Base-by-base conservation (phyloP, 1,140 invertebrate species). In the Dendrolimus kikuchii region DNA sequence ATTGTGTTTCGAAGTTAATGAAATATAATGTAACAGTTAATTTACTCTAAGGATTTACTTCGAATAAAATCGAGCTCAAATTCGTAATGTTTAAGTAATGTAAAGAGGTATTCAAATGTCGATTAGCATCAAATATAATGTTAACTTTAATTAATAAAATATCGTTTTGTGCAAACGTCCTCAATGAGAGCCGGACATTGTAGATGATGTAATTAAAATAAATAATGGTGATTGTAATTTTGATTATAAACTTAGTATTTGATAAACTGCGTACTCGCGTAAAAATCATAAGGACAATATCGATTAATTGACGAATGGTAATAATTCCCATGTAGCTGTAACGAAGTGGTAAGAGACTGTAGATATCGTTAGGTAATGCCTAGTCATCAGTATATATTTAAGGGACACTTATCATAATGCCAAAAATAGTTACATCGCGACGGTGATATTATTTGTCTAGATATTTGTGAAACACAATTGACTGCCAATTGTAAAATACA, bases 231-330 rank as follows among this genome's bases (percentile, higher is more conserved):
- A 66, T 71, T 60, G 69, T 71, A 73, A 23, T 49, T 68, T 64
- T 60, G 59, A 69, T 77, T 77, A 81, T 81, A 80, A 72, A 74
- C 80, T 74, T 81, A 82, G 71, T 75, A 75, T 86, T 83, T 86
- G 76, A 79, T 81, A 81, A 81, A 81, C 77, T 74, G 74, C 78
- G 78, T 83, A 80, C 75, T 82, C 79, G 82, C 81, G 81, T 86
- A 84, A 84, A 79, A 83, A 77, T 77, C 68, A 77, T 86, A 86
- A 78, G 79, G 82, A 86, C 82, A 86, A 86, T 86, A 86, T 86
- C 76, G 74, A 82, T 80, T 68, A 60, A 74, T 71, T 80, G 75
- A 83, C 67, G 72, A 81, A 81, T 75, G 62, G 62, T 74, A 72
- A 74, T 81, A 72, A 78, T 73, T 75, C 68, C 72, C 69, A 64